Base-by-base conservation (phyloP, 1,140 invertebrate genomes). In the Luehdorfia chinensis region DNA sequence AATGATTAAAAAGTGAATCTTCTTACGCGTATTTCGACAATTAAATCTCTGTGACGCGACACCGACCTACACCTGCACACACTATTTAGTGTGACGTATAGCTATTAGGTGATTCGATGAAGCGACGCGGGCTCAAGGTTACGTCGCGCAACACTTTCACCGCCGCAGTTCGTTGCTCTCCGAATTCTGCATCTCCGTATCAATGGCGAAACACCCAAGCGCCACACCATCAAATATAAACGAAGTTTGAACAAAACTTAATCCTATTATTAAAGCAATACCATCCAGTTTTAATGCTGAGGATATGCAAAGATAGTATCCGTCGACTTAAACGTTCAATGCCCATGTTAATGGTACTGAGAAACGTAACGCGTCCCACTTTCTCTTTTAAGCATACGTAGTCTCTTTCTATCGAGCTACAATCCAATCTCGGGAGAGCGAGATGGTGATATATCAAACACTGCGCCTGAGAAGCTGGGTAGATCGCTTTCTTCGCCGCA, bases 321-420 rank as follows among this genome's bases (percentile, higher is more conserved):
- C 69, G 59, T 69, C 68, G 65, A 70, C 65, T 74, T 81, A 75
- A 75, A 77, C 77, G 77, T 85, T 75, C 81, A 80, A 80, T 73
- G 81, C 71, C 75, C 77, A 71, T 74, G 77, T 70, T 84, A 84
- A 84, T 85, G 68, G 72, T 72, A 80, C 63, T 68, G 72, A 78
- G 81, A 79, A 83, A 85, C 81, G 66, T 81, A 81, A 77, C 75
- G 68, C 79, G 75, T 77, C 81, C 79, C 81, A 83, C 81, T 86
- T 86, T 86, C 81, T 86, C 81, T 86, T 84, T 85, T 86, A 81
- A 84, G 67, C 73, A 66, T 62, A 71, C 65, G 57, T 59, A 49
- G 71, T 86, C 81, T 81, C 77, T 73, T 61, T 84, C 73, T 65
- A 50, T 54, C 61, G 51, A 62, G 59, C 47, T 33, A 9, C 33